Evolutionary conservation across 1,140 invertebrate genomes (phyloP).

Genomic region (Hyles euphorbiae): DNA sequence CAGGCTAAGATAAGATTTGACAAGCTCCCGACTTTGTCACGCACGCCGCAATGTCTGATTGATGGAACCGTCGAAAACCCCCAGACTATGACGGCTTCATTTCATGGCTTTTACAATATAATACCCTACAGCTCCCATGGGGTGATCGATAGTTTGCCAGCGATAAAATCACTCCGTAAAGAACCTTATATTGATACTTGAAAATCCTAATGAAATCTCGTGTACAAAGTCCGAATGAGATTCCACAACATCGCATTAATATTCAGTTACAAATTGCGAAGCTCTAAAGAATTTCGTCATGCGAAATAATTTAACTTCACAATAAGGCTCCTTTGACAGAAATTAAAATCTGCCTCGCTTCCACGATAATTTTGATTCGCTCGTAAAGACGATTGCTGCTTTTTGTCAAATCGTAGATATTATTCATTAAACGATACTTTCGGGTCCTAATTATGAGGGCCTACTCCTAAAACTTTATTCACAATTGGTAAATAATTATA

Average conservation of each 20-base stretch:
- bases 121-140: slow-evolving; percentile 33
- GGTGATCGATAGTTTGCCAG: slow-evolving; percentile 22
- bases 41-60: slow-evolving; percentile 45
- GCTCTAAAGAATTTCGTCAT: slow-evolving; percentile 52
- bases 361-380: slow-evolving; percentile 49
- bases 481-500: slow-evolving; percentile 74
- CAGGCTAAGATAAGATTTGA: slow-evolving; percentile 56
- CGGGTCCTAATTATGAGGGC: slow-evolving; percentile 56
- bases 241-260: slow-evolving; percentile 35
- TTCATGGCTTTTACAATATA: slow-evolving; percentile 51
- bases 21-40: slow-evolving; percentile 29
- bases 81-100: slow-evolving; percentile 41
- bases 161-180: neutral
- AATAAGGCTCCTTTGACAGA: slow-evolving; percentile 48
- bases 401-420: slow-evolving; percentile 49
- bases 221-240: neutral
- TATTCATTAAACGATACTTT: slow-evolving; percentile 68
- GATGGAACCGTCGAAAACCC: slow-evolving; percentile 41
- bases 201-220: no score
- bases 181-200: no score
- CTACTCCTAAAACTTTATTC: slow-evolving; percentile 51
- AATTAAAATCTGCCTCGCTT: slow-evolving; percentile 53
- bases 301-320: slow-evolving; percentile 65
- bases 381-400: slow-evolving; percentile 41
- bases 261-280: slow-evolving; percentile 43